Evolutionary conservation across 2,797 vertebrate species (phyloP), one percentile per base, ranked within the genome.

Genomic region (Percopsis omiscomaycus): DNA sequence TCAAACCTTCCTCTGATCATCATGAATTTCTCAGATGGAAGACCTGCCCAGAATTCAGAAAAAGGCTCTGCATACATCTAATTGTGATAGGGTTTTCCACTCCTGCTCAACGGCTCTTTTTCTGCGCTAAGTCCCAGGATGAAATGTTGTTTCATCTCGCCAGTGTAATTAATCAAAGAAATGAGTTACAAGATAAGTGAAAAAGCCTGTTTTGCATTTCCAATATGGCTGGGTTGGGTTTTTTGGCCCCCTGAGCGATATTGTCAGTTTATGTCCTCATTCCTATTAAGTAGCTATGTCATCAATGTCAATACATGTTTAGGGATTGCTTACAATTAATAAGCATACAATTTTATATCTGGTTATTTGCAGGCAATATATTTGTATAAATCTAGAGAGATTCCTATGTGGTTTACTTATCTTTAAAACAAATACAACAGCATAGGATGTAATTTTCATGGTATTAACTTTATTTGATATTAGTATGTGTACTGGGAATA

Each of bases 11-110:
- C 85, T 84, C 84, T 84, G 85, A 90, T 91, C 88, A 90, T 90
- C 87, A 88, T 85, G 84, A 91, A 89, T 88, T 88, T 90, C 82
- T 87, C 77, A 82, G 47, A 84, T 82, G 75, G 80, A 86, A 89
- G 87, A 89, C 89, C 85, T 92, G 87, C 86, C 79, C 79, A 59
- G 88, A 91, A 90, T 91, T 89, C 77, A 84, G 82, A 89, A 84
- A 80, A 90, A 68, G 85, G 71, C 78, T 80, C 77, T 80, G 85
- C 81, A 86, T 86, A 80, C 66, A 80, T 82, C 54, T 89, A 87
- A 87, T 89, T 86, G 79, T 88, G 80, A 79, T 78, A 68, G 78
- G 86, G 78, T 86, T 82, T 82, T 88, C 55, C 71, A 68, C 62
- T 9, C n/a, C 9, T 13, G 51, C 71, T 85, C 66, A 73, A 71